Evolutionary conservation across 2,888 invertebrate species (phyloP), one percentile per base, ranked within the genome.

Genomic region (Scrobipalpa costella): DNA sequence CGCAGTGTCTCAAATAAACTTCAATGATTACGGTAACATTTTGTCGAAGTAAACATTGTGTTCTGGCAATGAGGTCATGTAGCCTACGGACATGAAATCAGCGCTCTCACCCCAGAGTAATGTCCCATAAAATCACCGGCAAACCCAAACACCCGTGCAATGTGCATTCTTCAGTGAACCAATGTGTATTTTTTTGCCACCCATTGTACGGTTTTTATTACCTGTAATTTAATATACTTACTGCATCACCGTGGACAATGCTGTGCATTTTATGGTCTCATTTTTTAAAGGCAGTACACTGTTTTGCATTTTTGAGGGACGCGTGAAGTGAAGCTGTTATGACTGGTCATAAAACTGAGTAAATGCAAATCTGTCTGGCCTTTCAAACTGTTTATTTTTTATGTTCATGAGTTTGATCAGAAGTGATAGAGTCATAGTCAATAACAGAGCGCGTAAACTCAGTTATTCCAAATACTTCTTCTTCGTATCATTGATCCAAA

Each of bases 141-240:
- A 73, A 69, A 72, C 71, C 69, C 71, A 71, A 69, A 69, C 74
- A 73, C 71, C 68, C 74, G n/a, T n/a, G n/a, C n/a, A n/a, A n/a
- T n/a, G 73, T 75, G 73, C 78, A 80, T 78, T 79, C 77, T 75
- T 74, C 73, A 70, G 65, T 69, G 68, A 68, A 58, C 70, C 71
- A 68, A 71, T 71, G 72, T 68, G 49, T 72, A 66, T n/a, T n/a
- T n/a, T 80, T 79, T 81, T 79, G 80, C 77, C 73, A 77, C 76
- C 79, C 79, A 82, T 81, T 78, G 78, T 82, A 78, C 74, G 72
- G 70, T 74, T 80, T 86, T 86, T 86, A 86, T 81, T 80, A 81
- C 80, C 79, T 77, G 84, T 85, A 84, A 85, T 87, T 88, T 85
- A 82, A 87, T 85, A 85, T 80, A 83, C 81, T 83, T 79, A 83